Base-by-base conservation (phyloP, 2,113 vertebrate species). In the Tiliqua scincoides region DNA sequence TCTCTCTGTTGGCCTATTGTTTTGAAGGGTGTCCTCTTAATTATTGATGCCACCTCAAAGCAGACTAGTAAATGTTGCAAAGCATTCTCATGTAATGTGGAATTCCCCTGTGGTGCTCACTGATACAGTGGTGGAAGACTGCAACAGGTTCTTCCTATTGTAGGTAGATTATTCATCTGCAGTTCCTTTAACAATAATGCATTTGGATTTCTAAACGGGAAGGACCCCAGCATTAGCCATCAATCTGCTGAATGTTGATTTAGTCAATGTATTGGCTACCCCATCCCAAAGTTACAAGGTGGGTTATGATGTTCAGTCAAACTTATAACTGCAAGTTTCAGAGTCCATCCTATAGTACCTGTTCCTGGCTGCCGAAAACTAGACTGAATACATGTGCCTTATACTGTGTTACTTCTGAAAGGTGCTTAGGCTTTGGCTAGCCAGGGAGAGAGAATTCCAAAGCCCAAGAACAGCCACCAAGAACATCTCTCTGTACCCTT, bases 61-160 rank as follows among this genome's bases (percentile, higher is more conserved):
- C 1, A 0, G 48, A 1, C 14, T 0, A 0, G 65, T 0, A 0
- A 20, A 0, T 0, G 18, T 61, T 54, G 9, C 2, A 30, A 61
- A 8, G 4, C 48, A 0, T 11, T 20, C 85, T 20, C 7, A 32
- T 0, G 63, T 0, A 70, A 20, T 0, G 0, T 4, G 23, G 0
- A 70, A 57, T n/a, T 48, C 32, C 79, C 63, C 23, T 1, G n/a
- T 48, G 27, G 3, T 32, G 68, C 18, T 23, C 30, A 0, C 27
- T 20, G 32, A 20, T 32, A 0, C 18, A 0, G 25, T 0, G 30
- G 12, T 52, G 21, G 40, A 6, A 48, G 40, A 23, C 61, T 12
- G 3, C 8, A 21, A 40, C 0, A 70, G 21, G 11, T 35, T 52
- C 52, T 30, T 73, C 61, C 4, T 25, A 37, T 0, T 32, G 63